Percentiles rank a stretch among this genome's conserved stretches.
Evolutionary conservation across 2,113 vertebrate genomes (phyloP).

Genomic region (Lamprologus lemairii): DNA sequence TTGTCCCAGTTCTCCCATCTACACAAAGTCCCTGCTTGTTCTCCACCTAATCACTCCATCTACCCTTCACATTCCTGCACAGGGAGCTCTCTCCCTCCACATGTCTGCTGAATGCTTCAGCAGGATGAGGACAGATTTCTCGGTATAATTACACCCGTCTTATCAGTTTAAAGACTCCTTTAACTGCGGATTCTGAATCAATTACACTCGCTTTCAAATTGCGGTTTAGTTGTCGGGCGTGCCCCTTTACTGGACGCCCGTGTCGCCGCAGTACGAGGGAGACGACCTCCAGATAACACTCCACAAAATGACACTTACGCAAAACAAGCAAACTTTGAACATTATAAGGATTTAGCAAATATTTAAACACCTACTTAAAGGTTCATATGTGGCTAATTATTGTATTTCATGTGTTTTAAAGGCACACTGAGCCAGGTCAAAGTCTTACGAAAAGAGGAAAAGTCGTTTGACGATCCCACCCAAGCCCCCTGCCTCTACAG

Average conservation of each 20-base stretch:
- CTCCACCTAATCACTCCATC: conserved; percentile 55
- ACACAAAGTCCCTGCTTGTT: conserved; percentile 71
- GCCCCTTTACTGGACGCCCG: not conserved
- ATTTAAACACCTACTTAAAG: not conserved
- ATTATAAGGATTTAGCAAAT: not conserved
- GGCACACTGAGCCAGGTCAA: not conserved
- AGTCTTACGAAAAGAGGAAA: not conserved
- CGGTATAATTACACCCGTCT: conserved; percentile 4
- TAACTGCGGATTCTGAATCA: not conserved
- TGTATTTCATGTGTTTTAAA: not conserved
- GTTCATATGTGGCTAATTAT: not conserved
- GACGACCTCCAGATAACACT: not conserved
- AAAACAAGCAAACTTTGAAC: not conserved
- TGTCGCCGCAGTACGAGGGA: not conserved
- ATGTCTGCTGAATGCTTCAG: not conserved
- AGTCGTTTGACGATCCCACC: not conserved
- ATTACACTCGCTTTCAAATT: not conserved
- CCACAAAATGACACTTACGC: not conserved
- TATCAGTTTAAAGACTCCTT: not conserved
- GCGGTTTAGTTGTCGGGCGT: not conserved
- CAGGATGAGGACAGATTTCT: conserved; percentile 2
- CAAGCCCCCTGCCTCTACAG: not conserved
- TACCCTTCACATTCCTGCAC: conserved; percentile 68
- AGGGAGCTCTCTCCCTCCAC: not conserved
- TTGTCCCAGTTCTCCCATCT: not conserved